A percentile compares a stretch with the other conserved stretches of the same genome.
phyloP scores from a whole-genome alignment of 2,888 invertebrate species.

The Eretmocerus hayati region DNA sequence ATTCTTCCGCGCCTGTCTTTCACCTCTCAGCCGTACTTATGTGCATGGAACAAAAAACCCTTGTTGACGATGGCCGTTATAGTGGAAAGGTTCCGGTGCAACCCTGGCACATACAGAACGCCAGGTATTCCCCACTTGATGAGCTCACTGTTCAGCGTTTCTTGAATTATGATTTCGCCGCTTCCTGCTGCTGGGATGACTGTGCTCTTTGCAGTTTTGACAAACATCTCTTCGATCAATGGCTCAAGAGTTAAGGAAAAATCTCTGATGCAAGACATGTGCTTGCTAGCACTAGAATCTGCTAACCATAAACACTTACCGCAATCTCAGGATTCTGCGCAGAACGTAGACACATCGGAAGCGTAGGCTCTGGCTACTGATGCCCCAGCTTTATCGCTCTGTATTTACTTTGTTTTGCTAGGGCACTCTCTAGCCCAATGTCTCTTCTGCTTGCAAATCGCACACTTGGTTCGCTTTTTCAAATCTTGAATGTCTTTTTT shows the following conservation, averaged over 20 bases:
- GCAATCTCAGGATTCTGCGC: conserved; percentile 3
- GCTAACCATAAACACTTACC: conserved; percentile 15
- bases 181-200: conserved; percentile 6
- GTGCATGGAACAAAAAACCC: neutral
- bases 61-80: neutral
- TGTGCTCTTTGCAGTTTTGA: conserved; percentile 12
- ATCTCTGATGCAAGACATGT: conserved; percentile 22
- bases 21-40: neutral
- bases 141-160: conserved; percentile 1
- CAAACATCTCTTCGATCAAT: neutral
- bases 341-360: conserved; percentile 3
- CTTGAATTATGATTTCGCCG: conserved; percentile 12
- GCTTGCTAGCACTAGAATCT: conserved; percentile 24
- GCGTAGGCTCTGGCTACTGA: conserved; percentile 2
- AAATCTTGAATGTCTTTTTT: neutral
- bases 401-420: neutral
- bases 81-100: neutral
- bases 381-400: neutral
- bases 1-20: neutral
- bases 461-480: neutral
- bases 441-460: neutral
- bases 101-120: neutral
- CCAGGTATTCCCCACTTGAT: neutral
- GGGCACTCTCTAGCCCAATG: conserved; percentile 9
- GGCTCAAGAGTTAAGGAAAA: conserved; percentile 8